Base-by-base conservation (phyloP, 2,797 vertebrate species). In the Petrocephalus schoutedeni region DNA sequence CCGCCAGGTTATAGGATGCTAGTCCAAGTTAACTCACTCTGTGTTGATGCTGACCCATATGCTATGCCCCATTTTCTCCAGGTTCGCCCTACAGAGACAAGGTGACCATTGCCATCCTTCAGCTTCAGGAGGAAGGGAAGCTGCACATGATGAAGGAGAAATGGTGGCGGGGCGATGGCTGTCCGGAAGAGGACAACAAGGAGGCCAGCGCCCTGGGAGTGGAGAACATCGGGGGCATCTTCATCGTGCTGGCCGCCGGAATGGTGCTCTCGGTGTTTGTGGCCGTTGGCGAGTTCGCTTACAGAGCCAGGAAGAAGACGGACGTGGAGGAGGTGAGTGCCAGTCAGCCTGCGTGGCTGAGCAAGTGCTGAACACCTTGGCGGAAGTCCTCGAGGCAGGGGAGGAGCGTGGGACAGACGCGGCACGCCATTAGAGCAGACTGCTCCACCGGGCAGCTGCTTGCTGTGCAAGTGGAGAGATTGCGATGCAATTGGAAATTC, bases 61-160 rank as follows among this genome's bases (percentile, higher is more conserved):
- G 19, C 61, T 56, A 2, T 36, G 0, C 86, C 64, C 67, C 32
- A 7, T 28, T 59, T 6, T 54, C 1, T 21, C 0, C 92, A 99
- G 98, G 98, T 2, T 99, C 98, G 84, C 98, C 98, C 0, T 99
- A 98, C 93, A 94, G 98, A 89, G 98, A 99, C 92, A 99, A 98
- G 95, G 97, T 99, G 91, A 99, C 98, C 41, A 98, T 99, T 0
- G 98, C 98, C 91, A 99, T 99, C 93, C 97, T 99, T 49, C 98
- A 99, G 93, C 96, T 99, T 59, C 98, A 99, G 95, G 98, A 99
- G 91, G 98, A 98, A 86, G 98, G 98, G 21, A 99, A 98, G 92
- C 94, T 99, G 59, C 98, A 99, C 92, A 98, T 99, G 98, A 98
- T 99, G 98, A 99, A 99, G 92, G 98, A 99, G 92, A 99, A 98